These are phyloP conservation scores for Rhyacophila brunnea DNA, from an alignment of 1,140 invertebrate genomes.

Conservation along the genomic window DNA sequence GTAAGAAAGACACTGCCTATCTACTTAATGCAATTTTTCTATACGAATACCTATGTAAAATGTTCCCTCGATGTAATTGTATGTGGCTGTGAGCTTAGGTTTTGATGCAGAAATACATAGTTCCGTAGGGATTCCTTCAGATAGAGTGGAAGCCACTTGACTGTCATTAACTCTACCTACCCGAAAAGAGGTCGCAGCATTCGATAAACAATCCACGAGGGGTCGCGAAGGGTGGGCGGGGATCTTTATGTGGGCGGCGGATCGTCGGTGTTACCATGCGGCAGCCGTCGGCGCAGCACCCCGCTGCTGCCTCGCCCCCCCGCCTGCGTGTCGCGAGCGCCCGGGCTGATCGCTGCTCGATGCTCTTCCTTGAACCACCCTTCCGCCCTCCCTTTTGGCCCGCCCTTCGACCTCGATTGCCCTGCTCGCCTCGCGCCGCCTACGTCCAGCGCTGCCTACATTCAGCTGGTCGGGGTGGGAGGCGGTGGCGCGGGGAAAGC, in stretches of 20 bases:
- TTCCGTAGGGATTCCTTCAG: no score
- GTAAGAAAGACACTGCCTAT: no score
- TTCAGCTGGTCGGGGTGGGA: slow-evolving; percentile 3
- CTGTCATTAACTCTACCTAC: background rate
- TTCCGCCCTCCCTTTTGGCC: slow-evolving; percentile 38
- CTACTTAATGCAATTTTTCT: no score
- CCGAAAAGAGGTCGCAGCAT: slow-evolving; percentile 14
- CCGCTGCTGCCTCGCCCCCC: slow-evolving; percentile 40
- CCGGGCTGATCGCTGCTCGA: slow-evolving; percentile 8
- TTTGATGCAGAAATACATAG: background rate
- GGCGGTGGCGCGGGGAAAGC: background rate
- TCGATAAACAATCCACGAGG: slow-evolving; percentile 18
- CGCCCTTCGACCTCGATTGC: slow-evolving; percentile 40
- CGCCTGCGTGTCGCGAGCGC: slow-evolving; percentile 46
- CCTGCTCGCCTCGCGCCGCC: slow-evolving; percentile 35
- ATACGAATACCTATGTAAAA: no score
- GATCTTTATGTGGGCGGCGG: no score
- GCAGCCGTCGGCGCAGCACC: slow-evolving; percentile 32
- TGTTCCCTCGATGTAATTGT: no score
- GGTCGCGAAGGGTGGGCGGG: slow-evolving; percentile 18
- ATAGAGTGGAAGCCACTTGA: no score
- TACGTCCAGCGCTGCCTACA: slow-evolving; percentile 16
- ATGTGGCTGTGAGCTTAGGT: no score
- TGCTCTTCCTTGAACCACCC: slow-evolving; percentile 2
- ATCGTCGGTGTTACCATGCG: slow-evolving; percentile 22